phyloP scores from a whole-genome alignment of 2,797 vertebrate species.

The Ambastaia sidthimunki region DNA sequence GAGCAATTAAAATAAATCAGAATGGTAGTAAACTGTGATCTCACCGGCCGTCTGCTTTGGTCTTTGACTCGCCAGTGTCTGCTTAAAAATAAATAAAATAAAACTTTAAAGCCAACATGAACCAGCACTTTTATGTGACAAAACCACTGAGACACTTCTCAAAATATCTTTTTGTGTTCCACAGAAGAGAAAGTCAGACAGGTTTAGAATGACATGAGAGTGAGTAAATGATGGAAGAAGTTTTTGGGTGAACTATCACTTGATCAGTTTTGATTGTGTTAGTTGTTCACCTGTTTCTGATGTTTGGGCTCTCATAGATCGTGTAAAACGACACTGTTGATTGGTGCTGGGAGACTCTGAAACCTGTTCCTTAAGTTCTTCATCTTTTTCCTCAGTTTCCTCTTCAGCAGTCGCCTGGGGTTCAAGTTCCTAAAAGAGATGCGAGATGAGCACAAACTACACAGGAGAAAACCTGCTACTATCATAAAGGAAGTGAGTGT shows the following conservation, averaged over 20 bases:
- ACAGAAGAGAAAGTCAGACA: too few species aligned
- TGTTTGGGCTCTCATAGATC: constrained; percentile 71
- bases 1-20: not conserved
- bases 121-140: too few species aligned
- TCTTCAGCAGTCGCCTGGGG: constrained; percentile 4
- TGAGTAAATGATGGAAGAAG: too few species aligned
- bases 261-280: not conserved
- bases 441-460: not conserved
- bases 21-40: not conserved
- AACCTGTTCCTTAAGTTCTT: not conserved
- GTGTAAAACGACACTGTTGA: constrained; percentile 68
- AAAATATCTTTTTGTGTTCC: too few species aligned
- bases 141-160: too few species aligned
- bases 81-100: constrained; percentile 60
- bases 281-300: constrained; percentile 44
- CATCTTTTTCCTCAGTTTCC: not conserved
- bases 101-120: too few species aligned
- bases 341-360: not conserved
- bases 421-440: constrained; percentile 10
- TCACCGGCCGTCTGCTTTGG: constrained; percentile 60
- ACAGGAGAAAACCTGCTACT: too few species aligned
- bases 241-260: too few species aligned
- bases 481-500: not conserved
- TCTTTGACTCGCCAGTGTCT: constrained; percentile 44
- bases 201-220: too few species aligned